Base-by-base conservation (phyloP, 2,888 invertebrate genomes). In the Drosophila mercatorum region DNA sequence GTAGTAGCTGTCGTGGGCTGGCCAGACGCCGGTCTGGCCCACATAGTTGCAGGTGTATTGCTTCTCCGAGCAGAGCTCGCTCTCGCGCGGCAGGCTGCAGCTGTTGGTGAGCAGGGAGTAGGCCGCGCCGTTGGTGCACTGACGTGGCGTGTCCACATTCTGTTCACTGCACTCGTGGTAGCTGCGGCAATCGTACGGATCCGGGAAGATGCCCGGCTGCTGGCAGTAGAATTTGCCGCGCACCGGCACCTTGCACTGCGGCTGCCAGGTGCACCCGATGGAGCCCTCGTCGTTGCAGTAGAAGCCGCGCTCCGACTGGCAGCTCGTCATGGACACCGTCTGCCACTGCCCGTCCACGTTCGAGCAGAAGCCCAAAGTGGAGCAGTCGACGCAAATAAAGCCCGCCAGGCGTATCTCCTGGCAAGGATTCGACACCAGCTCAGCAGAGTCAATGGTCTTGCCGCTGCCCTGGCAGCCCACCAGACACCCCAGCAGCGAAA, bases 151-250 rank as follows among this genome's bases (percentile, higher is more conserved):
- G 38, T 85, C 84, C 56, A 74, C 68, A 22, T 83, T 88, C 6
- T 63, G 75, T 0, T 74, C 72, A 51, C 72, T 82, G 65, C 92
- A 92, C 52, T 88, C 83, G 64, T 92, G 91, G 65, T 91, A 92
- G 51, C 77, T 84, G 65, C 90, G 90, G 52, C 92, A 92, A 47
- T 92, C 88, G 59, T 92, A 91, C 7, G 92, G 92, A 90, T 92
- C 91, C 1, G 92, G 92, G 60, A 83, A 92, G 0, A 80, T 59
- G 5, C 91, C 91, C 0, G 76, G 56, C 46, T 76, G 80, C 63
- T 90, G 91, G 55, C 91, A 91, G 58, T 80, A 80, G 61, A 91
- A 91, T 31, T 82, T 83, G 11, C 88, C 90, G 10, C 82, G 78
- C 28, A 80, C 79, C 1, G 86, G 88, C 40, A 87, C 86, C 2